Base-by-base conservation (phyloP, 2,113 vertebrate species). In the Vidua macroura region DNA sequence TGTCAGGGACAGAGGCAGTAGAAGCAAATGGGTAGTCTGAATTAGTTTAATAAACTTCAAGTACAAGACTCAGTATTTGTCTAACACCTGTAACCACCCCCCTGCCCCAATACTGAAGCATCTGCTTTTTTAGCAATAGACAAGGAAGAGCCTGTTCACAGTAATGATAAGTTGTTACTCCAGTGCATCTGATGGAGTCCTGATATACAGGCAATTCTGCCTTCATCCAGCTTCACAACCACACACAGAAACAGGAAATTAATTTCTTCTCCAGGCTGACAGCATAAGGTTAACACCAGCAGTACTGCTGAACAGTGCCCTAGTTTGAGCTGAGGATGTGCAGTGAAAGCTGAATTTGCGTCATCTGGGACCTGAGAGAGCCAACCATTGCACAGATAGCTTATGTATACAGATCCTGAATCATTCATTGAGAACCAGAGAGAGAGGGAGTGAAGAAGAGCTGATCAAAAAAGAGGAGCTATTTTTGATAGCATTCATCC, bases 371-470 rank as follows among this genome's bases (percentile, higher is more conserved):
- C 91, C 92, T 88, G 81, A 78, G 58, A 84, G 92, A 84, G 49
- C 48, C 75, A 89, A 75, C 81, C 77, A 33, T 84, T 81, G 91
- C 88, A 51, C 83, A 93, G 70, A 72, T 8, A 91, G 86, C 85
- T 93, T 59, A 89, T 80, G 80, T 83, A 68, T 37, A 94, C 86
- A 92, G 89, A 81, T 95, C 90, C 69, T 97, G 96, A 97, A 95
- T 98, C 95, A 97, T 96, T 98, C 95, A 96, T 75, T 37, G 49
- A 92, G 93, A 92, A 63, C 56, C 37, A 22, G 59, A 79, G 85
- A 41, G n/a, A 81, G 81, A 86, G 91, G 51, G 64, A 69, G 80
- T 4, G 67, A 92, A 63, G 78, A 92, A 86, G 68, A 66, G 67
- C 63, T 64, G 92, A 95, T 93, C 69, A 86, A 87, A 96, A 94